A percentile compares a stretch with the other conserved stretches of the same genome.
phyloP scores from a whole-genome alignment of 23 tunicate species.

The Aplidium turbinatum region DNA sequence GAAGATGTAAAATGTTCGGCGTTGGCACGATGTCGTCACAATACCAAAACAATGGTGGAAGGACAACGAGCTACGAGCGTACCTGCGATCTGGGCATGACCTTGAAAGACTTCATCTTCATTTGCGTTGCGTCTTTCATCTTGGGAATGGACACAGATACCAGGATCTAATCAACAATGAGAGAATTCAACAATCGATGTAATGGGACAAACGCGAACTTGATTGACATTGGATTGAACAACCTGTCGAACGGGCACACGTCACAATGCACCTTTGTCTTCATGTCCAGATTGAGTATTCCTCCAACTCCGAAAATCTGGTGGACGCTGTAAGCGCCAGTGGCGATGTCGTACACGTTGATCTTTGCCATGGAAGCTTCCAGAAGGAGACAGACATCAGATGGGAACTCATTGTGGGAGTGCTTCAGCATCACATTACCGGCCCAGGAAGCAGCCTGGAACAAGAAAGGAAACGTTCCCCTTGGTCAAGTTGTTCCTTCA shows the following conservation, averaged over 20 bases:
- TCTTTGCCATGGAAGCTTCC: slow-evolving; percentile 50
- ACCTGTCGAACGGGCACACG: no score
- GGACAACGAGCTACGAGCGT: background rate
- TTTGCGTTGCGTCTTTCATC: background rate
- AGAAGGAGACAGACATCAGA: slow-evolving; percentile 71
- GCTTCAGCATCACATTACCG: slow-evolving; percentile 76
- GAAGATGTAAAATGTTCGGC: background rate
- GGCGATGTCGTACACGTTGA: slow-evolving; percentile 44
- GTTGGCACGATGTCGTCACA: background rate
- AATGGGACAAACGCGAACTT: background rate
- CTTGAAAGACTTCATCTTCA: slow-evolving; percentile 33
- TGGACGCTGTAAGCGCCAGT: slow-evolving; percentile 10
- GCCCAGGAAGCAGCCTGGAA: slow-evolving; percentile 84
- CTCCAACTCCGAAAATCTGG: slow-evolving; percentile 1
- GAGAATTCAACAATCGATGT: background rate
- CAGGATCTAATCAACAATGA: slow-evolving; percentile 9
- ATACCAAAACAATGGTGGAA: background rate
- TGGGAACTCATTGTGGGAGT: slow-evolving; percentile 72
- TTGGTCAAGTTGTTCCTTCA: no score
- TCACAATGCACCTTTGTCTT: slow-evolving; percentile 33
- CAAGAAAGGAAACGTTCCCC: background rate
- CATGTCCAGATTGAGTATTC: slow-evolving; percentile 35
- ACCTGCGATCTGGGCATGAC: slow-evolving; percentile 75
- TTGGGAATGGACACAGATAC: slow-evolving; percentile 36
- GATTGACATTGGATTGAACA: no score